These are phyloP conservation scores for Andrena minutula DNA, from an alignment of 2,888 invertebrate species.

Conservation along the genomic window DNA sequence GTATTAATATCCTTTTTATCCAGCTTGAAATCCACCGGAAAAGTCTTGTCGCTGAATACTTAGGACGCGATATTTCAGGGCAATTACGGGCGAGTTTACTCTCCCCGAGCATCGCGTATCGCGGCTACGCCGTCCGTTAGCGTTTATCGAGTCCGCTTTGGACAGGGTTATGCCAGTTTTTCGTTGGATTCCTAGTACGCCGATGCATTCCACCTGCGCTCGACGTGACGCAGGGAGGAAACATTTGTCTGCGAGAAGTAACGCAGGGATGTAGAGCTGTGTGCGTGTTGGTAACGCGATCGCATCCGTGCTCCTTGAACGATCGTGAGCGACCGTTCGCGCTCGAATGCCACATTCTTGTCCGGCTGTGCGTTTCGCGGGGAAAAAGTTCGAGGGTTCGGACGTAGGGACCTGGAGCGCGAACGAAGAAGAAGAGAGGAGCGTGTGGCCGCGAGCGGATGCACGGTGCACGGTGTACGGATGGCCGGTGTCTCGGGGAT, in stretches of 20 bases:
- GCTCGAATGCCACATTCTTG: constrained; percentile 3
- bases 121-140: constrained; percentile 38
- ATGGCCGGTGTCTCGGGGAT: constrained; percentile 17
- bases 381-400: constrained; percentile 1
- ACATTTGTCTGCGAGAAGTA: constrained; percentile 7
- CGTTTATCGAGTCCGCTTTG: constrained; percentile 41
- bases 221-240: constrained; percentile 13
- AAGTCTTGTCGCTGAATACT: constrained; percentile 51
- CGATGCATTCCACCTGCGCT: neutral
- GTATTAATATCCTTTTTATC: constrained; percentile 59
- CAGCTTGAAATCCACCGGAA: constrained; percentile 56
- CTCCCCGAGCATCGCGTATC: constrained; percentile 28
- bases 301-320: constrained; percentile 1
- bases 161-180: constrained; percentile 22
- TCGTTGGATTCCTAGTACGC: constrained; percentile 20
- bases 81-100: constrained; percentile 53
- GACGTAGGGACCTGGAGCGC: neutral
- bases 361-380: neutral
- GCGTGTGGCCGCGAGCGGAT: neutral
- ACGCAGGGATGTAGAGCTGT: neutral
- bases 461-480: neutral
- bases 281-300: no score
- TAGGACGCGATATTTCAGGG: constrained; percentile 59
- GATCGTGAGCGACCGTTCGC: constrained; percentile 5
- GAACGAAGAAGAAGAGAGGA: neutral